These are phyloP conservation scores for Eilema depressum DNA, from an alignment of 2,888 invertebrate species.

Conservation along the genomic window DNA sequence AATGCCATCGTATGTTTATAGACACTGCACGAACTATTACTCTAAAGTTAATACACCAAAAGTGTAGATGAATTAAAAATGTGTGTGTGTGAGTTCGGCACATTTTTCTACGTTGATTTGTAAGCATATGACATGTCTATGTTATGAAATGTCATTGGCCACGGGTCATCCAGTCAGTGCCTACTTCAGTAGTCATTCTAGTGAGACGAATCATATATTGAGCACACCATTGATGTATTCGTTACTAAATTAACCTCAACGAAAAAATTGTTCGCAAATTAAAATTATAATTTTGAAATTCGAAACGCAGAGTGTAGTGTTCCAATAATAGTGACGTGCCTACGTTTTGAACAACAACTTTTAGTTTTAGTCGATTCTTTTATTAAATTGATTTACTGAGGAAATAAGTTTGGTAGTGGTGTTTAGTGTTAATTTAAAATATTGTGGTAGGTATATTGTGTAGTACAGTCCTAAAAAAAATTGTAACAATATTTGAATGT, in stretches of 20 bases:
- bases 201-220: constrained; percentile 17
- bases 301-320: background rate
- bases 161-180: too few relatives aligned
- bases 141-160: too few relatives aligned
- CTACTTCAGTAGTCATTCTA: constrained; percentile 21
- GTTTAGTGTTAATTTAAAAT: background rate
- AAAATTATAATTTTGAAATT: background rate
- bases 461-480: background rate
- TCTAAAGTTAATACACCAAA: too few relatives aligned
- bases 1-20: too few relatives aligned
- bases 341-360: background rate
- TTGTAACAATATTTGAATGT: background rate
- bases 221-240: too few relatives aligned
- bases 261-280: background rate
- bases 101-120: too few relatives aligned
- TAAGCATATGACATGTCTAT: too few relatives aligned
- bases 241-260: too few relatives aligned
- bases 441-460: background rate
- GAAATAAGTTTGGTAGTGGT: background rate
- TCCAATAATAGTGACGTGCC: background rate
- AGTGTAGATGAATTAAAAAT: too few relatives aligned
- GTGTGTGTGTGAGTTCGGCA: too few relatives aligned
- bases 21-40: too few relatives aligned
- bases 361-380: background rate
- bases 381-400: background rate